Percentiles rank a stretch among this genome's conserved stretches.
Conservation (phyloP, 2,888 invertebrate genomes). For the Pristionchus entomophagus region DNA sequence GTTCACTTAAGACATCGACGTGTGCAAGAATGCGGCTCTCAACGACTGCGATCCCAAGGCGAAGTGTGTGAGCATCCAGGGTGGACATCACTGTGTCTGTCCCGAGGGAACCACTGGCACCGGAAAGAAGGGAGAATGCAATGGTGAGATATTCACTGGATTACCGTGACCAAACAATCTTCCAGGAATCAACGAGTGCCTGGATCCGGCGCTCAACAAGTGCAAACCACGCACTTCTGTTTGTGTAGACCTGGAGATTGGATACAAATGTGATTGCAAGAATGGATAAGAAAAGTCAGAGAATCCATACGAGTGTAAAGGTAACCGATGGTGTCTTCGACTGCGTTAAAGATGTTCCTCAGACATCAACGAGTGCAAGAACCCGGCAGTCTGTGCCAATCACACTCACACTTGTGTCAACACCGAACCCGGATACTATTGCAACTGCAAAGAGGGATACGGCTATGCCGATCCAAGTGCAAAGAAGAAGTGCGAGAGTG, state of each 20-base stretch:
- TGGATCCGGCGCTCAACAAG: constrained; percentile 34
- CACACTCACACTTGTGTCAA: constrained; percentile 25
- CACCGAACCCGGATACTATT: neutral
- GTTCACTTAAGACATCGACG: neutral
- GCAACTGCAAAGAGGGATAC: constrained; percentile 41
- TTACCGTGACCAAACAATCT: neutral
- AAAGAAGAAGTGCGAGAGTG: neutral
- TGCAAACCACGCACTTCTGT: constrained; percentile 23
- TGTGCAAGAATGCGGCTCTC: neutral
- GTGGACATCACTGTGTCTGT: constrained; percentile 16
- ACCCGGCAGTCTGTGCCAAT: constrained; percentile 22
- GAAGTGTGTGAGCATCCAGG: constrained; percentile 24
- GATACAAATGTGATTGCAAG: constrained; percentile 44
- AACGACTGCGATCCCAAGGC: constrained; percentile 44
- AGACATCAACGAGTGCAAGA: constrained; percentile 44
- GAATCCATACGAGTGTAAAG: constrained; percentile 20
- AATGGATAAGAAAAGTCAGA: constrained; percentile 6
- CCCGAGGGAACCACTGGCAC: constrained; percentile 43
- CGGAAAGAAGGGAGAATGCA: constrained; percentile 43
- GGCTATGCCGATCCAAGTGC: neutral
- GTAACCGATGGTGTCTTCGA: neutral
- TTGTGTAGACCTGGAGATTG: neutral
- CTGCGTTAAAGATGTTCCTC: neutral
- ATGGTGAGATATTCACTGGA: neutral
- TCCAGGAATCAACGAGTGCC: constrained; percentile 47